Percentiles rank a stretch among this genome's conserved stretches.
Conservation (phyloP, 2,113 vertebrate species). For the Psephotus haematonotus region DNA sequence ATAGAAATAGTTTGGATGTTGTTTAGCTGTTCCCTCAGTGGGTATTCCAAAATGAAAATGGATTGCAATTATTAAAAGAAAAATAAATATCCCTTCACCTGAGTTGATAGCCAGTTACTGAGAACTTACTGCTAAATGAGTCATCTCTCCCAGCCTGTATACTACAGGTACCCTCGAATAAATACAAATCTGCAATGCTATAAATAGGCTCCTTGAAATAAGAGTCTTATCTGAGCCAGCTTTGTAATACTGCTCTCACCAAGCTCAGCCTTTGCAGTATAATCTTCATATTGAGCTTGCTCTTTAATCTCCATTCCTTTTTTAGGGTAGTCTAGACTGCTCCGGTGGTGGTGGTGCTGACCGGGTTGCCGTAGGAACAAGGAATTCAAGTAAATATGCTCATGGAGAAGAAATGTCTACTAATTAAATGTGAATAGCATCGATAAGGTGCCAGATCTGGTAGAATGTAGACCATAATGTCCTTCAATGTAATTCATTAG, state of each 20-base stretch:
- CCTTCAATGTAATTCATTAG: constrained; percentile 39
- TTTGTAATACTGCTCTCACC: constrained; percentile 73
- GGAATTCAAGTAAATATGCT: constrained; percentile 87
- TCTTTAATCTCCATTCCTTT: constrained; percentile 86
- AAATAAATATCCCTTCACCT: background rate
- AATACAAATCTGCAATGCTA: constrained; percentile 71
- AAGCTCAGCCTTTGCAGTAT: constrained; percentile 55
- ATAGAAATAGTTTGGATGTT: background rate
- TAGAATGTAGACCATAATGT: constrained; percentile 33
- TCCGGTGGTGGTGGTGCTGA: constrained; percentile 76
- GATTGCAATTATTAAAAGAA: constrained; percentile 17
- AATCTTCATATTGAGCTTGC: constrained; percentile 78
- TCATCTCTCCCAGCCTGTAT: constrained; percentile 65
- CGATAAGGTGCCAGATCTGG: constrained; percentile 74
- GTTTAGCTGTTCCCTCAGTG: background rate
- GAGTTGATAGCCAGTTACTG: constrained; percentile 73
- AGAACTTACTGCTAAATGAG: constrained; percentile 71
- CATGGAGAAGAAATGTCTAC: constrained; percentile 85
- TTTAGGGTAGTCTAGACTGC: constrained; percentile 69
- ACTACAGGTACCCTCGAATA: constrained; percentile 67
- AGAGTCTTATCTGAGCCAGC: constrained; percentile 68
- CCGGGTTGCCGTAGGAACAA: constrained; percentile 91
- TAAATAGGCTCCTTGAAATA: constrained; percentile 75
- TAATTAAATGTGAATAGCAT: constrained; percentile 85
- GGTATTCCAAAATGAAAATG: background rate